Conservation (phyloP, 2,888 invertebrate species). For the Cephus sareptanus region DNA sequence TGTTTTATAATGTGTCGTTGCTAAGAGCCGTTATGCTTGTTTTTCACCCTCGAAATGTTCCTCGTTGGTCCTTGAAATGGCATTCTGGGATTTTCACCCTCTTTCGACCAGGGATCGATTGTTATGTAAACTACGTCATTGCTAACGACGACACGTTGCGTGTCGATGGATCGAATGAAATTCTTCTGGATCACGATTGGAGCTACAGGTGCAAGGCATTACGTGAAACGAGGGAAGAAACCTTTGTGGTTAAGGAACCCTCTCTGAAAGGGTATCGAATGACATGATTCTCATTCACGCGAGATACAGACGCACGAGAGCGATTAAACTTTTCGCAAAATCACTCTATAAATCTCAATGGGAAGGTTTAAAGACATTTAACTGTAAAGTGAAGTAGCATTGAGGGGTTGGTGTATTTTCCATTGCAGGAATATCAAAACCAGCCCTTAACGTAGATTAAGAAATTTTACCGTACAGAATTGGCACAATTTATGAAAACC, state of each 20-base stretch:
- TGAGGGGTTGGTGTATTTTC: neutral
- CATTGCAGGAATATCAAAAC: neutral
- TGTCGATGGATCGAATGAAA: neutral
- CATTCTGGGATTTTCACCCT: neutral
- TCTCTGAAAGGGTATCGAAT: neutral
- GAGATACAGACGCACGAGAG: neutral
- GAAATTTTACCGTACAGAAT: neutral
- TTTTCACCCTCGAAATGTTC: neutral
- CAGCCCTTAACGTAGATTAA: neutral
- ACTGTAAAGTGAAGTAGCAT: neutral
- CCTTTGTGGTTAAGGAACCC: neutral
- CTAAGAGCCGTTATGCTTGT: neutral
- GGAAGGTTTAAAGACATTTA: neutral
- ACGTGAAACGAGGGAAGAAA: neutral
- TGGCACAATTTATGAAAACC: neutral
- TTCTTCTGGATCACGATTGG: neutral
- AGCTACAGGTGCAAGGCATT: neutral
- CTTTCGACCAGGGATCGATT: neutral
- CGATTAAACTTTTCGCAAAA: neutral
- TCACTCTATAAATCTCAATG: neutral
- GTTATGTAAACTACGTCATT: conserved; percentile 4
- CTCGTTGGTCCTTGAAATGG: neutral
- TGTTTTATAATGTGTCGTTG: neutral
- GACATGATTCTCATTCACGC: neutral
- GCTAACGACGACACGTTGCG: neutral